Percentiles rank a stretch among this genome's conserved stretches.
Evolutionary conservation across 1,140 invertebrate species (phyloP).

Genomic region (Caenorhabditis elegans): DNA sequence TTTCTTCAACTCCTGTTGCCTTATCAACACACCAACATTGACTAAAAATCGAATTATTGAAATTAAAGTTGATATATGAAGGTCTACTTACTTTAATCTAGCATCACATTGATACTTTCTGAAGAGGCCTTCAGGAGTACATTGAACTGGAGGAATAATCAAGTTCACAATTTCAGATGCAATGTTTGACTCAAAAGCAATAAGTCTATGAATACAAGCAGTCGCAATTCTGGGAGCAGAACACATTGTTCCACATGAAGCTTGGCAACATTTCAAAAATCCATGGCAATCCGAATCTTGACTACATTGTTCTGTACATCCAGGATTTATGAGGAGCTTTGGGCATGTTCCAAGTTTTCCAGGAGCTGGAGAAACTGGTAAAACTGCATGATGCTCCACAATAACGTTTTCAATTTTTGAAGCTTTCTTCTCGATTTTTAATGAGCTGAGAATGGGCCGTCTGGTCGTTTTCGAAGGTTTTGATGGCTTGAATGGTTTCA

Average conservation of each 20-base stretch:
- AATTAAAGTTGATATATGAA: background rate
- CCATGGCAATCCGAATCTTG: constrained; percentile 14
- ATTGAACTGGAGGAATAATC: constrained; percentile 36
- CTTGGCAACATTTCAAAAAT: constrained; percentile 35
- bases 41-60: constrained; percentile 22
- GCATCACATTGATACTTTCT: constrained; percentile 40
- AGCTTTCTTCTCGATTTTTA: background rate
- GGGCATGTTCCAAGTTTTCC: constrained; percentile 38
- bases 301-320: constrained; percentile 33
- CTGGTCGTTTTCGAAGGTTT: background rate
- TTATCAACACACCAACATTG: constrained; percentile 58
- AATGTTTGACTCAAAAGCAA: constrained; percentile 15
- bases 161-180: background rate
- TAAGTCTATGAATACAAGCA: constrained; percentile 36
- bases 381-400: background rate
- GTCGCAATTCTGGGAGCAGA: constrained; percentile 24
- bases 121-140: constrained; percentile 16
- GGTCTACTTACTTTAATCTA: constrained; percentile 20
- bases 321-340: constrained; percentile 10
- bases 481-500: background rate
- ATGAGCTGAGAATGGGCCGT: background rate
- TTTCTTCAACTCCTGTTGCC: constrained; percentile 46
- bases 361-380: background rate
- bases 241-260: constrained; percentile 32
- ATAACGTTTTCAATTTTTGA: constrained; percentile 19